Evolutionary conservation across 2,888 invertebrate species (phyloP), one percentile per base, ranked within the genome.

Genomic region (Apocheima hispidaria): DNA sequence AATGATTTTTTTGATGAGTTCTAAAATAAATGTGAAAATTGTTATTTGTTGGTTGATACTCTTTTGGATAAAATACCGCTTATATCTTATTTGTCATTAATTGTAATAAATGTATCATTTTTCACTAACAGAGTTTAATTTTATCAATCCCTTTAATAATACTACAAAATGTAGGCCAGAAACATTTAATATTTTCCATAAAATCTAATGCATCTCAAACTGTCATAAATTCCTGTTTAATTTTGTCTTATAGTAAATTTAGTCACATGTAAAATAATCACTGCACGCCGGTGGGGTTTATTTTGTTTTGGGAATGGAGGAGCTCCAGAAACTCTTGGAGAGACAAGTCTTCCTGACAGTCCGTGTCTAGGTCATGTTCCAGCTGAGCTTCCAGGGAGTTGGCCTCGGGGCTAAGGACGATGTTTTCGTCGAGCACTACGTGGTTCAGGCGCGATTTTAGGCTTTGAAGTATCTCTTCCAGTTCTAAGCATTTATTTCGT

Each of bases 391-490:
- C 93, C 75, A 90, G 76, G 0, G 92, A 92, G 73, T 92, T 92
- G 1, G 86, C 92, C 43, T 93, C 93, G 1, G 93, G 93, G 60
- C 93, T 93, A 9, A 93, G 79, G 2, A 93, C 84, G 46, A 93
- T 93, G 60, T 93, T 93, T 70, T 92, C 93, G 50, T 93, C 93
- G 58, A 93, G 73, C 40, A 93, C 92, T 38, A 93, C 93, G 60
- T 93, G 93, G 60, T 93, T 93, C 3, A 93, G 80, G 4, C 93
- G 85, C 9, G 93, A 90, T 65, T 93, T 93, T 12, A 93, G 74
- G 68, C 93, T 91, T 66, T 92, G 93, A 1, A 93, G 84, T 26
- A 93, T 93, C 77, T 93, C 93, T 66, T 93, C 93, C 3, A 93
- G 77, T 72, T 93, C 93, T 65, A 89, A 82, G 69, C 93, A 93